These are phyloP conservation scores for Tringa solitaria DNA, from an alignment of 2,113 vertebrate genomes.

Conservation along the genomic window DNA sequence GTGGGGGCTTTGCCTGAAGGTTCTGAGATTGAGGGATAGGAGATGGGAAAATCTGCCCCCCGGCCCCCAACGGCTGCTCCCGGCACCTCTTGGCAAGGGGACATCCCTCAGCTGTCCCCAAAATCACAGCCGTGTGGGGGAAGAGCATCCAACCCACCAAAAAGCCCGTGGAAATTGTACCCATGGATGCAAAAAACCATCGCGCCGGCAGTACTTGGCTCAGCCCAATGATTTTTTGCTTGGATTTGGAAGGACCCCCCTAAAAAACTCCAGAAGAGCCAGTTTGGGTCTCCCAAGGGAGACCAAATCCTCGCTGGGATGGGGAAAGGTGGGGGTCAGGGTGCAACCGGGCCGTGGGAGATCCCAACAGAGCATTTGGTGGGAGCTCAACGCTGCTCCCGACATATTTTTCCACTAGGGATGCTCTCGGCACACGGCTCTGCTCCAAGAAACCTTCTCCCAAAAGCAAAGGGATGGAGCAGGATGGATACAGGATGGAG, in stretches of 20 bases:
- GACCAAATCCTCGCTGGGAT: fast-evolving
- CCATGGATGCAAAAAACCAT: not conserved
- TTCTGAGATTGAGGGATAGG: not conserved
- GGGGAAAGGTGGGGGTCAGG: not conserved
- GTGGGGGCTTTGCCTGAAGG: not conserved
- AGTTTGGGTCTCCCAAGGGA: not conserved
- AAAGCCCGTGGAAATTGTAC: not conserved
- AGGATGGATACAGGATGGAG: not conserved
- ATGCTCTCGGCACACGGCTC: not conserved
- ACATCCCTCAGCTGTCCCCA: not conserved
- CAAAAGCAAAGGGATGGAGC: not conserved
- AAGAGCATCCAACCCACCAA: not conserved
- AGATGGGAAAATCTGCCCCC: not conserved
- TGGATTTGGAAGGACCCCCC: not conserved
- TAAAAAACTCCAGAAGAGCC: not conserved
- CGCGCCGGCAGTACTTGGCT: fast-evolving
- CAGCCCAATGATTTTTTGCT: not conserved
- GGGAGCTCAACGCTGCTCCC: not conserved
- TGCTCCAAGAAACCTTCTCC: not conserved
- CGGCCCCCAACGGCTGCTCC: fast-evolving
- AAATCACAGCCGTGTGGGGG: fast-evolving
- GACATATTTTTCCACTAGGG: not conserved
- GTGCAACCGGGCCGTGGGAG: not conserved
- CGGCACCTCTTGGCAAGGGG: not conserved
- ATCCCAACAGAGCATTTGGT: fast-evolving